These are phyloP conservation scores for Cebus imitator DNA, from an alignment of 2,113 vertebrate species.

Conservation along the genomic window DNA sequence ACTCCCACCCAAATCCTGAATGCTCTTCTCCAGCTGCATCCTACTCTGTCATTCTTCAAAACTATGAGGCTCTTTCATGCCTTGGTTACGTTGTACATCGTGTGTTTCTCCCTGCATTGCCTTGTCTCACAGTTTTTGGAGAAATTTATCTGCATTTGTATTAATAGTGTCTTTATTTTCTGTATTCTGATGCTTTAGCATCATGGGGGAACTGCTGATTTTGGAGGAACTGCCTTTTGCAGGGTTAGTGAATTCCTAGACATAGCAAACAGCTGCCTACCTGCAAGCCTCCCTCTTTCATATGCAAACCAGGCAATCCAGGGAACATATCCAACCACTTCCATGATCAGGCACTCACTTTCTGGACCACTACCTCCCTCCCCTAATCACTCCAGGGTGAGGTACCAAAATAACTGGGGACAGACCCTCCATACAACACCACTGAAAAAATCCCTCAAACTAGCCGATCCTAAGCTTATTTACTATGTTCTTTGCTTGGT, in stretches of 20 bases:
- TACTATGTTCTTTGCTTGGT: neutral
- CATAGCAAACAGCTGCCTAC: neutral
- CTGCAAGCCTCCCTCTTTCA: neutral
- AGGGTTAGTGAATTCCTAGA: neutral
- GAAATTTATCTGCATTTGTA: neutral
- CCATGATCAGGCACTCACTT: neutral
- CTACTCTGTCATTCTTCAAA: neutral
- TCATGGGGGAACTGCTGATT: neutral
- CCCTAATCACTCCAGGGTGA: neutral
- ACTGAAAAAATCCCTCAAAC: neutral
- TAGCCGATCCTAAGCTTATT: no score
- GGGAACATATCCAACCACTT: neutral
- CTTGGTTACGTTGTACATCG: accelerated
- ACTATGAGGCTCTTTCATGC: neutral
- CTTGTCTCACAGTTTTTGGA: neutral
- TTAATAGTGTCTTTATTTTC: neutral
- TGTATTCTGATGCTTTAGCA: neutral
- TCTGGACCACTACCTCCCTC: neutral
- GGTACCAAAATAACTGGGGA: neutral
- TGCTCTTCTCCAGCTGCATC: accelerated
- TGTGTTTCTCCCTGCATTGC: neutral
- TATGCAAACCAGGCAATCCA: neutral
- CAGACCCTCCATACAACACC: neutral
- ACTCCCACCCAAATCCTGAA: accelerated
- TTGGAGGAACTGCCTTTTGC: neutral